A percentile compares a stretch with the other conserved stretches of the same genome.
Evolutionary conservation across 1,140 invertebrate species (phyloP).

Genomic region (Solen grandis): DNA sequence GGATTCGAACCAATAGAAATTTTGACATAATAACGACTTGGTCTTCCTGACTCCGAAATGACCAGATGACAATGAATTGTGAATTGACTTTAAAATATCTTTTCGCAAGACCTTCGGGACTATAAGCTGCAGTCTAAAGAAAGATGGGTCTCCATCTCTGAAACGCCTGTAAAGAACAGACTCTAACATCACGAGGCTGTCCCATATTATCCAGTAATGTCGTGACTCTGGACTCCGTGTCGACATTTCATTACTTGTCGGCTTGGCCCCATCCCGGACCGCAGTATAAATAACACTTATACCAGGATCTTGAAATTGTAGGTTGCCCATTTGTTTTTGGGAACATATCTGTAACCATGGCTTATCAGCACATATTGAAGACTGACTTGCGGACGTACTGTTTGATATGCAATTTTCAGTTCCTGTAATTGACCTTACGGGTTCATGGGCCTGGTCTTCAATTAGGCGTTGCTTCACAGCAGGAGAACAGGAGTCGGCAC

Average conservation of each 20-base stretch:
- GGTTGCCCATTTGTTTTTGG: neutral
- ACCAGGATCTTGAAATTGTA: neutral
- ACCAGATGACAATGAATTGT: conserved; percentile 7
- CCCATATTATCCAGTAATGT: conserved; percentile 31
- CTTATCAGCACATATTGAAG: too few species aligned
- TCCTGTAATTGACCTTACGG: too few species aligned
- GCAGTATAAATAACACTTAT: neutral
- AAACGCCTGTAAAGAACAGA: neutral
- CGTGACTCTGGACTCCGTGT: neutral
- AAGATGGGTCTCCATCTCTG: neutral
- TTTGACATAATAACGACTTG: conserved; percentile 2
- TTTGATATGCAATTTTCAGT: too few species aligned
- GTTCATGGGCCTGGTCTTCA: too few species aligned
- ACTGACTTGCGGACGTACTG: too few species aligned
- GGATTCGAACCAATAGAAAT: neutral
- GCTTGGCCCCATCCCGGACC: neutral
- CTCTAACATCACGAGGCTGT: neutral
- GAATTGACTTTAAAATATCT: conserved; percentile 2
- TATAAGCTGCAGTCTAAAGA: neutral
- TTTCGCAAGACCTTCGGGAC: neutral
- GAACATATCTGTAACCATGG: neutral
- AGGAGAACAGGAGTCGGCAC: too few species aligned
- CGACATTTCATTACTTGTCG: neutral
- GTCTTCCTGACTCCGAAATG: conserved; percentile 22
- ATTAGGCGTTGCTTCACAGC: too few species aligned